Evolutionary conservation across 1,140 invertebrate species (phyloP).

Genomic region (Octopus bimaculoides): DNA sequence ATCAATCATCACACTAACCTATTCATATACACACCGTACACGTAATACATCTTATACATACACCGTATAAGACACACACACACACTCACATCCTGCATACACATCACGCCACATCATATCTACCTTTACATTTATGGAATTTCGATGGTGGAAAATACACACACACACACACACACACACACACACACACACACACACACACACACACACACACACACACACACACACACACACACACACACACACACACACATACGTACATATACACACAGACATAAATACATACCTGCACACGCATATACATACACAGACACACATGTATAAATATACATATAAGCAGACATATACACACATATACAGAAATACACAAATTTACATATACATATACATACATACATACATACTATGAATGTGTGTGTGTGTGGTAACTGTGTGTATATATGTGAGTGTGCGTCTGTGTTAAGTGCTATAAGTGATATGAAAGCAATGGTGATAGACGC

Average conservation of each 20-base stretch:
- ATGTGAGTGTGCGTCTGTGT: background rate
- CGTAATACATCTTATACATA: no score
- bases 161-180: background rate
- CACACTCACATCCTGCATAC: no score
- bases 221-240: background rate
- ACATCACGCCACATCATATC: no score
- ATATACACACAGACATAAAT: background rate
- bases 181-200: background rate
- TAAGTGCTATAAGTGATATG: no score
- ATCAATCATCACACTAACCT: no score
- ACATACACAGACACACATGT: background rate
- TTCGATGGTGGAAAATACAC: background rate
- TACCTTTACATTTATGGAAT: no score
- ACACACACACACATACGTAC: background rate
- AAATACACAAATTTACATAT: background rate
- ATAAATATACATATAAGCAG: background rate
- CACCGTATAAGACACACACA: no score
- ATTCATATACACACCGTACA: no score
- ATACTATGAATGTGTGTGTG: conserved; percentile 1
- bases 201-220: background rate
- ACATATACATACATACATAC: background rate
- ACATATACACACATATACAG: background rate
- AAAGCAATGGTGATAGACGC: no score
- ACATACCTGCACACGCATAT: background rate
- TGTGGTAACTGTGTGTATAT: background rate